These are phyloP conservation scores for Eubucco bourcierii DNA, from an alignment of 2,113 vertebrate species.

Conservation along the genomic window DNA sequence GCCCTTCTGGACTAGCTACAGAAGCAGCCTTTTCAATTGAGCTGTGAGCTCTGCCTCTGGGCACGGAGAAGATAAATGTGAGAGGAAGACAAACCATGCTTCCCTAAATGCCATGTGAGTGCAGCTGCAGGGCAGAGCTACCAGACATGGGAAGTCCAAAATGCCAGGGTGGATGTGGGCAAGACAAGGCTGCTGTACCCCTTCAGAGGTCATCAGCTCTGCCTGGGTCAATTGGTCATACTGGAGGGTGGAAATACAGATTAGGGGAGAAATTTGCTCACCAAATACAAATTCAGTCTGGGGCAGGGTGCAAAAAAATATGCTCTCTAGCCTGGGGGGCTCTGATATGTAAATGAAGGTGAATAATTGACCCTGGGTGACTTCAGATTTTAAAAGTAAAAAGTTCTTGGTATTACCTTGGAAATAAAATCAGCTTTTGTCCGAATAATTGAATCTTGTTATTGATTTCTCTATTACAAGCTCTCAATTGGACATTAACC, in stretches of 20 bases:
- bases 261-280: neutral
- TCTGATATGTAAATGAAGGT: neutral
- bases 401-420: neutral
- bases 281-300: fast-evolving
- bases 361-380: neutral
- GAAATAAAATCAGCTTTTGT: constrained; percentile 17
- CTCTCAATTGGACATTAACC: constrained; percentile 1
- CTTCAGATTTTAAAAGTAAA: neutral
- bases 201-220: neutral
- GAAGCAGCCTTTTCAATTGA: neutral
- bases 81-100: fast-evolving
- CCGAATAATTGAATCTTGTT: constrained; percentile 26
- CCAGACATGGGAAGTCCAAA: neutral
- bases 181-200: neutral
- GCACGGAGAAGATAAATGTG: neutral
- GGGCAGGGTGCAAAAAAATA: neutral
- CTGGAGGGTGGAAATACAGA: neutral
- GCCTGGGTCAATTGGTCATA: fast-evolving
- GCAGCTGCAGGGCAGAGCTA: neutral
- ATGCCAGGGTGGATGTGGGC: neutral
- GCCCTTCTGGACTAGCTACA: neutral
- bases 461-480: constrained; percentile 31
- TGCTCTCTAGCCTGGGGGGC: neutral
- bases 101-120: neutral
- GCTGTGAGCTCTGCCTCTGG: neutral